phyloP scores from a whole-genome alignment of 2,113 vertebrate genomes.

The Cranoglanis bouderius region DNA sequence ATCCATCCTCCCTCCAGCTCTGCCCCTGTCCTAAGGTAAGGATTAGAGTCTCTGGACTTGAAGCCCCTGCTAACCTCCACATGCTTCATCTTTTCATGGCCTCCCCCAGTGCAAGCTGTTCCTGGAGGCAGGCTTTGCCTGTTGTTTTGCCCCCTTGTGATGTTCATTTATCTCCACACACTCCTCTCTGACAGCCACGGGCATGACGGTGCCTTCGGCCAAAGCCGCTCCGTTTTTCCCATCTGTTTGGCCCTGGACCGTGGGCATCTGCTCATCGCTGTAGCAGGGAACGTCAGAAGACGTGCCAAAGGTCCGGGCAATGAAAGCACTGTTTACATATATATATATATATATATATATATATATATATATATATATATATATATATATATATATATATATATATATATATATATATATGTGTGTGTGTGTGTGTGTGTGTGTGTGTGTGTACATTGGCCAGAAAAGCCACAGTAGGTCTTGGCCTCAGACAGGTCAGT shows the following conservation, averaged over 20 bases:
- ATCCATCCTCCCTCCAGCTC: constrained; percentile 51
- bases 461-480: constrained; percentile 59
- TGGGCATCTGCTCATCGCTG: constrained; percentile 73
- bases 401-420: constrained; percentile 41
- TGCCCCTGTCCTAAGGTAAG: constrained; percentile 57
- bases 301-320: constrained; percentile 68
- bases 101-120: constrained; percentile 71
- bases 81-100: constrained; percentile 61
- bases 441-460: constrained; percentile 53
- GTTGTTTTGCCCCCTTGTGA: constrained; percentile 65
- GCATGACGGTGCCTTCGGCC: constrained; percentile 61
- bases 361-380: constrained; percentile 43
- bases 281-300: constrained; percentile 76
- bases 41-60: constrained; percentile 67
- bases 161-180: constrained; percentile 74
- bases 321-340: constrained; percentile 42
- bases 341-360: constrained; percentile 28
- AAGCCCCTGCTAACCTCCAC: constrained; percentile 52
- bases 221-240: constrained; percentile 66
- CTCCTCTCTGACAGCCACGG: constrained; percentile 69
- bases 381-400: constrained; percentile 34
- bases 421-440: constrained; percentile 39
- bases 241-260: constrained; percentile 74
- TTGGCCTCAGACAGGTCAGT: constrained; percentile 59
- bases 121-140: constrained; percentile 61